Conservation (phyloP, 53 echinoderm and acorn worm species). For the Holothuria scabra region DNA sequence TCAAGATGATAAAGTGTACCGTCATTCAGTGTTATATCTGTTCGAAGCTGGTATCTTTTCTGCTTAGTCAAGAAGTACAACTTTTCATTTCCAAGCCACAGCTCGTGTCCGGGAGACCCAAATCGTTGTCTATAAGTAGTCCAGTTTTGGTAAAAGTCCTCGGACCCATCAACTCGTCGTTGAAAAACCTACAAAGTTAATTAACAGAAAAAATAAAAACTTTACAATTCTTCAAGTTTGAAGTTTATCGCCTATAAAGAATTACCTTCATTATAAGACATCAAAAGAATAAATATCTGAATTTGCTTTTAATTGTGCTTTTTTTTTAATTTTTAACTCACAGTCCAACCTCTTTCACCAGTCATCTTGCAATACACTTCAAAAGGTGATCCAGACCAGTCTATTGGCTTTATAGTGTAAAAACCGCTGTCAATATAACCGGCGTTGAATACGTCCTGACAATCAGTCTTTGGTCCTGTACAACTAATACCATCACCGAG, state of each 20-base stretch:
- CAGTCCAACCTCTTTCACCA: constrained; percentile 18
- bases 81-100: constrained; percentile 28
- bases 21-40: not conserved
- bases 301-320: too few species aligned
- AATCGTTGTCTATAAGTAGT: not conserved
- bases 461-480: not conserved
- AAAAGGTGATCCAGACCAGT: constrained; percentile 6
- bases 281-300: too few species aligned
- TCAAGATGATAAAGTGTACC: not conserved
- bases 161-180: not conserved
- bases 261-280: too few species aligned
- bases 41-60: not conserved
- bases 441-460: not conserved
- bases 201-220: too few species aligned
- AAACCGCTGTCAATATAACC: not conserved
- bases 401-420: not conserved
- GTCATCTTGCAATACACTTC: constrained; percentile 1
- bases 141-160: constrained; percentile 11
- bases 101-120: not conserved
- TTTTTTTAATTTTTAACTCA: constrained; percentile 4
- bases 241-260: too few species aligned
- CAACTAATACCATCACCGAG: not conserved
- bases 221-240: too few species aligned
- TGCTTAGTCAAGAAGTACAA: constrained; percentile 1
- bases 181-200: not conserved